A percentile compares a stretch with the other conserved stretches of the same genome.
Conservation (phyloP, 2,113 vertebrate genomes). For the Bettongia penicillata region DNA sequence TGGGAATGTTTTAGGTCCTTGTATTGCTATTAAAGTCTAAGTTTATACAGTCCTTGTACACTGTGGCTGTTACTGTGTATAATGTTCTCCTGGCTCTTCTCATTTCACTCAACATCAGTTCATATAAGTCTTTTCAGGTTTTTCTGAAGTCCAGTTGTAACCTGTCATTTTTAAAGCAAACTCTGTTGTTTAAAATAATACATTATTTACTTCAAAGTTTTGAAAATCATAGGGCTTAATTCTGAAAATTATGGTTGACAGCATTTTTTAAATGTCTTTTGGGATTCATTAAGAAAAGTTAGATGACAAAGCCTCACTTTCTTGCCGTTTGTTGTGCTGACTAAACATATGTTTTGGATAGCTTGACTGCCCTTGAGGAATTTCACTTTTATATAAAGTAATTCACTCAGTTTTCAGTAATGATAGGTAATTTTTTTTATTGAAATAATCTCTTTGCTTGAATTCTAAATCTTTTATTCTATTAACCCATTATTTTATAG, state of each 20-base stretch:
- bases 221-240: slow-evolving; percentile 19
- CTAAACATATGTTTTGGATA: not conserved
- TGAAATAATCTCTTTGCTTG: not conserved
- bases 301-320: slow-evolving; percentile 11
- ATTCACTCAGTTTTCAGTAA: not conserved
- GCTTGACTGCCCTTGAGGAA: not conserved
- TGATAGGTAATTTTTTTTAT: slow-evolving; percentile 19
- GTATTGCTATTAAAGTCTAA: no score
- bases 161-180: not conserved
- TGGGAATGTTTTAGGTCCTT: no score
- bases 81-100: no score
- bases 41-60: no score
- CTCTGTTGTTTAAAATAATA: not conserved
- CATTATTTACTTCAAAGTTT: slow-evolving; percentile 17
- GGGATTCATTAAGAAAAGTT: slow-evolving; percentile 3
- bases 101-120: no score
- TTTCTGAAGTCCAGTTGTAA: no score
- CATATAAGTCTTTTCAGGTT: no score
- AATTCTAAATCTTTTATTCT: slow-evolving; percentile 38
- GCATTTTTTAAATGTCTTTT: slow-evolving; percentile 3
- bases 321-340: slow-evolving; percentile 20
- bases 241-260: slow-evolving; percentile 30
- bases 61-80: no score
- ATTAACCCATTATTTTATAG: not conserved
- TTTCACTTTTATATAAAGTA: not conserved